Percentiles rank a stretch among this genome's conserved stretches.
These are phyloP conservation scores for Enchytraeus crypticus DNA, from an alignment of 2,888 invertebrate genomes.

Conservation along the genomic window DNA sequence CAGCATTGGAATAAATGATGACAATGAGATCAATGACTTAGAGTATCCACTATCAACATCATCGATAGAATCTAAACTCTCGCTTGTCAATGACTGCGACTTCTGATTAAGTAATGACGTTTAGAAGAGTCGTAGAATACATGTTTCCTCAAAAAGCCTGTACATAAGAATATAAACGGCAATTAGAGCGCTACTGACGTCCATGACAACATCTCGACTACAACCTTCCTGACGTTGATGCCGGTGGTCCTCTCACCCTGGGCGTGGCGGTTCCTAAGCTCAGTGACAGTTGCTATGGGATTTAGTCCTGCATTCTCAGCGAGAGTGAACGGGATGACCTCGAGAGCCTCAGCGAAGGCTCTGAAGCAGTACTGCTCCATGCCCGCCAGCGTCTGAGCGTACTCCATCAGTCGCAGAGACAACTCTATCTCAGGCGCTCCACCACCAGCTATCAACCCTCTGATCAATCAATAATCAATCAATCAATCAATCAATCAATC, in stretches of 20 bases:
- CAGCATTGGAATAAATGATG: no score
- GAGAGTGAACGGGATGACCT: slow-evolving; percentile 81
- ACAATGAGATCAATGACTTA: no score
- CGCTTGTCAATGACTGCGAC: no score
- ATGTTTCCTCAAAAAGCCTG: background rate
- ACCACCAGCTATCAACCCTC: slow-evolving; percentile 84
- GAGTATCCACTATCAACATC: no score
- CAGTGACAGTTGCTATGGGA: slow-evolving; percentile 90
- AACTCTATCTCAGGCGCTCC: slow-evolving; percentile 96
- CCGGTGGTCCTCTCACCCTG: slow-evolving; percentile 76
- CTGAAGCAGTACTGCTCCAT: slow-evolving; percentile 90
- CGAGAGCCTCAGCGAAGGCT: slow-evolving; percentile 89
- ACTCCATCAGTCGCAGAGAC: slow-evolving; percentile 69
- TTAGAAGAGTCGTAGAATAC: no score
- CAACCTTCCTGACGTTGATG: slow-evolving; percentile 76
- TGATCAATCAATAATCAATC: slow-evolving; percentile 33
- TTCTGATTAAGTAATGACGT: no score
- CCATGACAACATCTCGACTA: no score
- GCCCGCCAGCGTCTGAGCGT: slow-evolving; percentile 74
- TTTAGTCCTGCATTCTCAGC: slow-evolving; percentile 87
- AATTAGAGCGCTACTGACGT: no score
- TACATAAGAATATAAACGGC: background rate
- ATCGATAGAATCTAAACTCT: no score
- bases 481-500: background rate
- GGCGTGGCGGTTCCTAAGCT: slow-evolving; percentile 85